A percentile compares a stretch with the other conserved stretches of the same genome.
phyloP scores from a whole-genome alignment of 2,113 vertebrate genomes.

The Poeciliopsis retropinna region DNA sequence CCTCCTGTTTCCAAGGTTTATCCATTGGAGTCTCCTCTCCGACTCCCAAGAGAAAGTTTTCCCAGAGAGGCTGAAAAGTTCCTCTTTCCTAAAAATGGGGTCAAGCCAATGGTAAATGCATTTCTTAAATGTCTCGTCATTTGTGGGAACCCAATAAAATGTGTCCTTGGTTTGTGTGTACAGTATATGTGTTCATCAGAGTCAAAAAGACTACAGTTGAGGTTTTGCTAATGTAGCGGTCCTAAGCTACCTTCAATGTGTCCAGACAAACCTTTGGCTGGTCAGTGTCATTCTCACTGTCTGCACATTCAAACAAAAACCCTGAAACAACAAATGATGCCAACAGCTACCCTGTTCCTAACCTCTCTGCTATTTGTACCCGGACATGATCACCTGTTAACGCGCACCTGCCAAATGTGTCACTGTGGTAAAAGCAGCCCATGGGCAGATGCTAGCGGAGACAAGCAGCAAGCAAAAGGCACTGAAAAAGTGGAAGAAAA shows the following conservation, averaged over 20 bases:
- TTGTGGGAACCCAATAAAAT: too few relatives aligned
- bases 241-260: slow-evolving; percentile 57
- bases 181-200: not conserved
- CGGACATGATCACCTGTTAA: too few relatives aligned
- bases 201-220: not conserved
- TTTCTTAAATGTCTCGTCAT: too few relatives aligned
- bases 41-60: too few relatives aligned
- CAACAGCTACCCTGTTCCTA: slow-evolving; percentile 37
- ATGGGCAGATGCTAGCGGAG: not conserved
- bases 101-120: too few relatives aligned
- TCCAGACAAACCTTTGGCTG: slow-evolving; percentile 51
- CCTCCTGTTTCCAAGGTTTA: too few relatives aligned
- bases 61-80: too few relatives aligned
- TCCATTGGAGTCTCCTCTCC: too few relatives aligned
- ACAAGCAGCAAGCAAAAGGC: too few relatives aligned
- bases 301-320: slow-evolving; percentile 42
- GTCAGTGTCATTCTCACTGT: slow-evolving; percentile 29
- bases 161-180: not conserved
- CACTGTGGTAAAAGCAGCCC: slow-evolving; percentile 39
- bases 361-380: slow-evolving; percentile 15
- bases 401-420: slow-evolving; percentile 37
- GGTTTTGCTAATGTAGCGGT: slow-evolving; percentile 18
- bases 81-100: too few relatives aligned
- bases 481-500: too few relatives aligned
- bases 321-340: slow-evolving; percentile 67